Evolutionary conservation across 2,888 invertebrate genomes (phyloP), one percentile per base, ranked within the genome.

Genomic region (Pollenia angustigena): DNA sequence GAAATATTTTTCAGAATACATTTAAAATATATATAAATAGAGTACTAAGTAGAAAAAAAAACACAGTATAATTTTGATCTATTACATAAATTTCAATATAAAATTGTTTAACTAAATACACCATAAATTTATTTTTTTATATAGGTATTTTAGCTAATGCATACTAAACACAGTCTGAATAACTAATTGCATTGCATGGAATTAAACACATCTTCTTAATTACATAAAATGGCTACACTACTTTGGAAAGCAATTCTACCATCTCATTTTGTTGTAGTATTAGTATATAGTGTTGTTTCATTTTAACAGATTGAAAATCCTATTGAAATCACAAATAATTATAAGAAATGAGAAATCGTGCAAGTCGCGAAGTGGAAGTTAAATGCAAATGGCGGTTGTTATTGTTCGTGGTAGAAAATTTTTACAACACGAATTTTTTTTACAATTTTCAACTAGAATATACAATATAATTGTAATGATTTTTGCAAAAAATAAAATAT

Each of bases 341-440:
- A 50, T 72, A 66, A 44, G 50, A 85, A 52, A 60, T 66, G 44
- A 64, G 72, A 85, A 79, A 74, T 86, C 85, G 85, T 86, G 82
- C 81, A 82, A 83, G 82, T 86, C 79, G 86, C 64, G 83, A 79
- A 86, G 85, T 85, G 85, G 89, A 90, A 91, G 90, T 90, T 90
- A 89, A 97, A 97, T 97, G 97, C 97, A 98, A 98, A 98, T 98
- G 98, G 98, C 98, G 97, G 96, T 97, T 96, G 97, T 97, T 98
- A 98, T 98, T 98, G 97, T 98, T 98, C 98, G 98, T 98, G 97
- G 97, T 97, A 86, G 85, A 88, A 91, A 91, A 92, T 90, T 92
- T 91, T 90, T 90, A 90, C 90, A 90, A 89, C 89, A 91, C 90
- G 90, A 89, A 90, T 90, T 90, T 90, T 91, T 92, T 91, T 90